These are phyloP conservation scores for Drosophila kanapiae DNA, from an alignment of 1,140 invertebrate species.

Conservation along the genomic window DNA sequence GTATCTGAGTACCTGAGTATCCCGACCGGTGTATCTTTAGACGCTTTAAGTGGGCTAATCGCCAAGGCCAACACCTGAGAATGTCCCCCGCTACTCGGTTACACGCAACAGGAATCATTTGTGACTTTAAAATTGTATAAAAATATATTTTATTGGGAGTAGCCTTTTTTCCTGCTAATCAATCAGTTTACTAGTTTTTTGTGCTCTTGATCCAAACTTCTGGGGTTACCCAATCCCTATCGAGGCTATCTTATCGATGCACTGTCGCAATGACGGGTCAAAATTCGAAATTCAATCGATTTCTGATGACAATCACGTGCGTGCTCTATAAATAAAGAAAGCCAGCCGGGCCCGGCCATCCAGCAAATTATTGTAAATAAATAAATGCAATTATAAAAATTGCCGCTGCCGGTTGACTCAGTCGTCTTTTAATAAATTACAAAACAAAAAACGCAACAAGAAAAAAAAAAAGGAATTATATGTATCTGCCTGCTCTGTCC, in stretches of 20 bases:
- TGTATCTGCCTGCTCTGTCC: conserved; percentile 39
- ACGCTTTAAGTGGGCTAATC: conserved; percentile 35
- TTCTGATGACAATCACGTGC: conserved; percentile 71
- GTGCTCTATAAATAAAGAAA: conserved; percentile 56
- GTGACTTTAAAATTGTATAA: background rate
- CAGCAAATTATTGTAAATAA: conserved; percentile 66
- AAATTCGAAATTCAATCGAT: conserved; percentile 65
- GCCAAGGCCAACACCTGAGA: conserved; percentile 4
- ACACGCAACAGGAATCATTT: background rate
- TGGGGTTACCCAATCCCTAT: conserved; percentile 35
- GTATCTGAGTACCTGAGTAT: background rate
- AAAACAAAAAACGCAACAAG: conserved; percentile 33
- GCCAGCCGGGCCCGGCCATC: conserved; percentile 6
- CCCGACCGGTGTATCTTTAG: conserved; percentile 10
- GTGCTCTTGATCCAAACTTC: conserved; percentile 9
- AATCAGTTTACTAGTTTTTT: background rate
- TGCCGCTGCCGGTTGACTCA: conserved; percentile 39
- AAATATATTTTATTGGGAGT: too few relatives aligned
- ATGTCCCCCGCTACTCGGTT: too few relatives aligned
- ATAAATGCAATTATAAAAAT: conserved; percentile 74
- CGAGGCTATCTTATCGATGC: conserved; percentile 62
- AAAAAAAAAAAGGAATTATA: conserved; percentile 30
- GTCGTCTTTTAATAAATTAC: conserved; percentile 51
- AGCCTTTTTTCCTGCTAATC: background rate
- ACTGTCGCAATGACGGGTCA: conserved; percentile 36